A percentile compares a stretch with the other conserved stretches of the same genome.
Conservation (phyloP, 2,888 invertebrate genomes). For the Coenonympha arcania region DNA sequence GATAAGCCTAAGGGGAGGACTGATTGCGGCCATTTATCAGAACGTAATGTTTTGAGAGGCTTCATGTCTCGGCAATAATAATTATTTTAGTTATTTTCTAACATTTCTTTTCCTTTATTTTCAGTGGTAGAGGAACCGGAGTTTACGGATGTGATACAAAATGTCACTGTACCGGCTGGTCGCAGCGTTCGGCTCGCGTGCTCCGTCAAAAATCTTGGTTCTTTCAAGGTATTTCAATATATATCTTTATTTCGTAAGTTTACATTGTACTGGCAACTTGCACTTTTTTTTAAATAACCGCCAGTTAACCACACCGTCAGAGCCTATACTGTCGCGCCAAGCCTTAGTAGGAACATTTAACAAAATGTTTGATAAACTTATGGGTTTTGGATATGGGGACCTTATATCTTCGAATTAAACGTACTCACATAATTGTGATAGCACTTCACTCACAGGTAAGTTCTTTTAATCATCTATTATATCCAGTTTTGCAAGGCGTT, state of each 20-base stretch:
- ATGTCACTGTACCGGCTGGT: conserved; percentile 92
- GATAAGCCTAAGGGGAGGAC: conserved; percentile 32
- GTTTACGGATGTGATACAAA: conserved; percentile 91
- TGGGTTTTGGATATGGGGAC: too few species aligned
- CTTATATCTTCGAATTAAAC: too few species aligned
- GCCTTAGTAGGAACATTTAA: too few species aligned
- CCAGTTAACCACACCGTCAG: too few species aligned
- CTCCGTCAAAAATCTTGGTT: conserved; percentile 91
- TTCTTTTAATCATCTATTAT: too few species aligned
- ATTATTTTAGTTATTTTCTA: background rate
- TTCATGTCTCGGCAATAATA: conserved; percentile 5
- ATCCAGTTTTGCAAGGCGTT: too few species aligned
- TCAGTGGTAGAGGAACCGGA: conserved; percentile 88
- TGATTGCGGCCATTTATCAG: conserved; percentile 18
- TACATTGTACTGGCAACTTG: too few species aligned
- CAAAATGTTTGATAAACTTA: too few species aligned
- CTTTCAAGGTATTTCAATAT: conserved; percentile 85
- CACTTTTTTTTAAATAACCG: too few species aligned
- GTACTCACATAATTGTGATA: too few species aligned
- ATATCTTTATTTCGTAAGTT: background rate
- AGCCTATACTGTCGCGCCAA: too few species aligned
- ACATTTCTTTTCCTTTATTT: conserved; percentile 32
- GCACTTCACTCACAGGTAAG: too few species aligned
- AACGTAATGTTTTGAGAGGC: conserved; percentile 14
- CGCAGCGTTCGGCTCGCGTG: conserved; percentile 91